Conservation (phyloP, 1,140 invertebrate genomes). For the Triops longicaudatus region DNA sequence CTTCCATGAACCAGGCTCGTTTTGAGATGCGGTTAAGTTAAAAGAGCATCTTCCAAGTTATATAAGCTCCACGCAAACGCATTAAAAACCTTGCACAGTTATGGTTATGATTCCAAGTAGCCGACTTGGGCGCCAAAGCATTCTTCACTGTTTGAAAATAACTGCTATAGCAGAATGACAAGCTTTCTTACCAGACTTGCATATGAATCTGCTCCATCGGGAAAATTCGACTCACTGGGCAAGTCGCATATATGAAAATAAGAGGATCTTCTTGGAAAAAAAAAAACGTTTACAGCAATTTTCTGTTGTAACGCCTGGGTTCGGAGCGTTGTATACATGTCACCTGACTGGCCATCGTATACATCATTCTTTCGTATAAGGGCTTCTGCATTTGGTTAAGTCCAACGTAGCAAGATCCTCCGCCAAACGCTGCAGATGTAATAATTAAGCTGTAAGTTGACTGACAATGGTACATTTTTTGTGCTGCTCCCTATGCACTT, state of each 20-base stretch:
- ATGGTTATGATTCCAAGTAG: too few relatives aligned
- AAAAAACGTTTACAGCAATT: not conserved
- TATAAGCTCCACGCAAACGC: not conserved
- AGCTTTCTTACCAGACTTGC: slow-evolving; percentile 2
- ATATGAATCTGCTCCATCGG: not conserved
- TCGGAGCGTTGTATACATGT: not conserved
- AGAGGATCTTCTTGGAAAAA: too few relatives aligned
- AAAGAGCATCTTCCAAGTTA: not conserved
- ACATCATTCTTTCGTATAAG: slow-evolving; percentile 3
- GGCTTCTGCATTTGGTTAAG: not conserved
- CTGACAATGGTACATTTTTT: not conserved
- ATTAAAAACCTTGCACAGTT: not conserved
- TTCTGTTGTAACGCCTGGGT: not conserved
- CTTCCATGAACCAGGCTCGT: not conserved
- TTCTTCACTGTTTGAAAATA: too few relatives aligned
- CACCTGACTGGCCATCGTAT: not conserved
- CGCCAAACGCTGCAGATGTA: not conserved
- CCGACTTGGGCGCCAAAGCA: too few relatives aligned
- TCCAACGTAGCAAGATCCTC: not conserved
- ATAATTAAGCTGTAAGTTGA: slow-evolving; percentile 8
- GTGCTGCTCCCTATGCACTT: not conserved
- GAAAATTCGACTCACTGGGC: not conserved
- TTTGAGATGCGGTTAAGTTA: not conserved
- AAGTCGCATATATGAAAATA: too few relatives aligned
- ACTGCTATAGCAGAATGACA: not conserved